Percentiles rank a stretch among this genome's conserved stretches.
phyloP scores from a whole-genome alignment of 2,113 vertebrate genomes.

The Ceuthmochares aereus region DNA sequence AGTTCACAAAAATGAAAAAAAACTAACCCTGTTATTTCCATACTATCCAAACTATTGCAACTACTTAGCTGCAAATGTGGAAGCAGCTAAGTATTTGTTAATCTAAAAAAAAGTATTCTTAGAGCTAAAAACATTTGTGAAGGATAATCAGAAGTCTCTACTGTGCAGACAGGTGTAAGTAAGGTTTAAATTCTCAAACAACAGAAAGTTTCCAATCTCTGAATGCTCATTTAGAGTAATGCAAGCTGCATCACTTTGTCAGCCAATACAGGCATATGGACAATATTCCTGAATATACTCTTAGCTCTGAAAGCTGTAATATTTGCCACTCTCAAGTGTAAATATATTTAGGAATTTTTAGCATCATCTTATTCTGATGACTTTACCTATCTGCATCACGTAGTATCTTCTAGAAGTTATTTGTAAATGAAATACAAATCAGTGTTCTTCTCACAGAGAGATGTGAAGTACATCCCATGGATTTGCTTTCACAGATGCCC shows the following conservation, averaged over 20 bases:
- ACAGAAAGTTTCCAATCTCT: slow-evolving; percentile 63
- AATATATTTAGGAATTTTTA: slow-evolving; percentile 67
- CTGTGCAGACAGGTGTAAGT: slow-evolving; percentile 27
- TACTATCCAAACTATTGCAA: neutral
- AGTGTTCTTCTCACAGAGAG: neutral
- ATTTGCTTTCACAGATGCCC: neutral
- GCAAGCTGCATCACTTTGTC: slow-evolving; percentile 54
- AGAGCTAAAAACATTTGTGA: slow-evolving; percentile 3
- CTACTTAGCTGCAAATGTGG: neutral
- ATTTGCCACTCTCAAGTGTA: slow-evolving; percentile 61
- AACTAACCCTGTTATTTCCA: neutral
- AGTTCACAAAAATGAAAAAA: slow-evolving; percentile 35
- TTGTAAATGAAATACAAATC: slow-evolving; percentile 10
- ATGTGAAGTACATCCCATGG: neutral
- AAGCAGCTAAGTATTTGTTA: neutral
- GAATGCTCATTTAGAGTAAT: slow-evolving; percentile 74
- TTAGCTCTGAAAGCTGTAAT: slow-evolving; percentile 57
- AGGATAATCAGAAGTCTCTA: slow-evolving; percentile 49
- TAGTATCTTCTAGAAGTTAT: neutral
- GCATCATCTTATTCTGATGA: slow-evolving; percentile 16
- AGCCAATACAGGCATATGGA: slow-evolving; percentile 77
- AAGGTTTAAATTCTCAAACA: slow-evolving; percentile 65
- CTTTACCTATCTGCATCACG: slow-evolving; percentile 1
- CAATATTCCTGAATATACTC: slow-evolving; percentile 52
- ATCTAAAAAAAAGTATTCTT: neutral